Base-by-base conservation (phyloP, 1,140 invertebrate species). In the Achroia grisella region DNA sequence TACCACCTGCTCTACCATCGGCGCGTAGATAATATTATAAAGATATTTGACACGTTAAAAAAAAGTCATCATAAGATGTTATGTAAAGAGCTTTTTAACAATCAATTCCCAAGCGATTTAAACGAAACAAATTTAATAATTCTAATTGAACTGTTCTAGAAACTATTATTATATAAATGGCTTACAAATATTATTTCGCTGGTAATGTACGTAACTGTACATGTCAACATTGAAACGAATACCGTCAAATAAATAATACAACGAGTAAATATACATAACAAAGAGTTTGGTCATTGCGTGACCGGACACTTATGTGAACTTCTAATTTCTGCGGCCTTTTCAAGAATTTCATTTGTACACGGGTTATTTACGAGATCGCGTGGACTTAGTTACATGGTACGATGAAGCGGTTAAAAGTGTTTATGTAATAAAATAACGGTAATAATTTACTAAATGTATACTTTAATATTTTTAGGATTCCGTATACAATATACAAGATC, bases 301-400 rank as follows among this genome's bases (percentile, higher is more conserved):
- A 67, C 70, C 64, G 60, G 51, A 57, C 52, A 49, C 50, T 61
- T 54, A 67, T 63, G 62, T 73, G 61, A 71, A 75, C 62, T 69
- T 66, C 53, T 71, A 75, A 75, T 70, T 69, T 74, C 63, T 56
- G 67, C 65, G 74, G 71, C 71, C 68, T 74, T 75, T 75, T 75
- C 68, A 73, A 73, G 74, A 71, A 75, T 70, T 78, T 78, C 70
- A 75, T 73, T 78, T 69, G 62, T 71, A 62, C 56, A 44, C 40
- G 43, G 52, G 70, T 75, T 69, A 78, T 78, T 78, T 75, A 78
- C 69, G 62, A 66, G 42, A 47, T 68, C 59, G 68, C 66, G 70
- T 74, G 72, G 60, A 53, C 42, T 42, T 48, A 30, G 32, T 48
- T 52, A 62, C 54, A 23, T 23, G 17, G 17, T 35, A 39, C 62